Conservation (phyloP, 2,888 invertebrate species). For the Spodoptera exigua region DNA sequence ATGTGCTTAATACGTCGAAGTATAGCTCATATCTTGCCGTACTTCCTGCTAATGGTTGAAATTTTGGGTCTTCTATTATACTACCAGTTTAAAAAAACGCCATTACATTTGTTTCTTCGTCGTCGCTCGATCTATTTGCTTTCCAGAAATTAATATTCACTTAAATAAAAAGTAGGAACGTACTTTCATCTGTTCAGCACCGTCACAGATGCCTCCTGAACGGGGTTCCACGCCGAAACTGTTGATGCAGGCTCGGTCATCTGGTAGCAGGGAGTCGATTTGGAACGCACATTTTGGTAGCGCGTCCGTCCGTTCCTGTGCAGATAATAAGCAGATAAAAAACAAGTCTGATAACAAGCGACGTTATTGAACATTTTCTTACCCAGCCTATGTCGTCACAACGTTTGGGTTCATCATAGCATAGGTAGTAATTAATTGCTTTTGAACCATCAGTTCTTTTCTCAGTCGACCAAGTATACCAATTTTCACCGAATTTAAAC, state of each 20-base stretch:
- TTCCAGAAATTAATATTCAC: no score
- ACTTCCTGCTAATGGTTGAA: no score
- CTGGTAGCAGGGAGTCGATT: conserved; percentile 80
- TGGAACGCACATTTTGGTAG: conserved; percentile 83
- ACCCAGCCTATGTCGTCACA: conserved; percentile 87
- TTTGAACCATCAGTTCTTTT: conserved; percentile 80
- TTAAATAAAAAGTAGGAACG: background rate
- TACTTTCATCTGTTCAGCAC: conserved; percentile 86
- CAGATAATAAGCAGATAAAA: conserved; percentile 5
- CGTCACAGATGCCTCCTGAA: conserved; percentile 73
- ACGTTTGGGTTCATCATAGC: conserved; percentile 83
- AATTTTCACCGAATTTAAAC: conserved; percentile 85
- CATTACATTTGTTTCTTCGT: no score
- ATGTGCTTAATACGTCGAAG: no score
- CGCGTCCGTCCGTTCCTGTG: conserved; percentile 79
- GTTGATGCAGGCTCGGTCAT: conserved; percentile 83
- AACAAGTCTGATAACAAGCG: background rate
- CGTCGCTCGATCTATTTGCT: no score
- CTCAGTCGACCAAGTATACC: conserved; percentile 85
- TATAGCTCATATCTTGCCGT: no score
- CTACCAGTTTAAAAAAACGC: no score
- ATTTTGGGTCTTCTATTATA: no score
- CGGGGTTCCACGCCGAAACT: conserved; percentile 80
- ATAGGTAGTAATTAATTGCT: conserved; percentile 79
- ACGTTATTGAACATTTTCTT: conserved; percentile 49